Conservation (phyloP, 2,113 vertebrate genomes). For the Paratilapia polleni region DNA sequence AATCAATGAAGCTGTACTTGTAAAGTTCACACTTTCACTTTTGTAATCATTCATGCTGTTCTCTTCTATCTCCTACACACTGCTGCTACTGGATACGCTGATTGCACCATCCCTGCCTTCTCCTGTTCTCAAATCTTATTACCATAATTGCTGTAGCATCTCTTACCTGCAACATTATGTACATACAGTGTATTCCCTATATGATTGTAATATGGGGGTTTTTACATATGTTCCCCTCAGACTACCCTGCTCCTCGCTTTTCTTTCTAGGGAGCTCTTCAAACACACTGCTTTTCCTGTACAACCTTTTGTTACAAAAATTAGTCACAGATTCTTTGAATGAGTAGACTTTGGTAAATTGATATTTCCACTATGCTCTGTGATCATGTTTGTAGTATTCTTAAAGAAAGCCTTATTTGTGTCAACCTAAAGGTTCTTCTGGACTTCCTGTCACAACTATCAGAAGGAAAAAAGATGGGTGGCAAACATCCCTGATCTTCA, state of each 20-base stretch:
- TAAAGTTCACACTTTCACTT: conserved; percentile 41
- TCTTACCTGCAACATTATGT: conserved; percentile 3
- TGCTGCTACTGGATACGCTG: conserved; percentile 6
- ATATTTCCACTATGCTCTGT: not conserved
- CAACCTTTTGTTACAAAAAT: not conserved
- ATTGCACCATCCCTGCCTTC: not conserved
- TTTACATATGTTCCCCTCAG: not conserved
- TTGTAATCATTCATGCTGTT: conserved; percentile 28
- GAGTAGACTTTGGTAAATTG: not conserved
- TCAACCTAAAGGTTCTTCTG: not conserved
- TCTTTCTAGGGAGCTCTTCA: not conserved
- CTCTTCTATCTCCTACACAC: conserved; percentile 1
- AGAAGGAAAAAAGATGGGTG: not conserved
- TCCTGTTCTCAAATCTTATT: conserved; percentile 2
- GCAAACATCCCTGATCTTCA: not conserved
- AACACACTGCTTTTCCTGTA: not conserved
- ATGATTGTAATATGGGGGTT: not conserved
- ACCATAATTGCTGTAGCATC: not conserved
- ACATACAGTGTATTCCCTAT: not conserved
- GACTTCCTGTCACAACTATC: not conserved
- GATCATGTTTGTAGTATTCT: not conserved
- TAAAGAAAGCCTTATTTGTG: not conserved
- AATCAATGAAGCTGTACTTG: conserved; percentile 22
- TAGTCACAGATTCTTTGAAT: not conserved
- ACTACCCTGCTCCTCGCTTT: not conserved